A percentile compares a stretch with the other conserved stretches of the same genome.
Conservation (phyloP, 2,888 invertebrate species). For the Automeris io region DNA sequence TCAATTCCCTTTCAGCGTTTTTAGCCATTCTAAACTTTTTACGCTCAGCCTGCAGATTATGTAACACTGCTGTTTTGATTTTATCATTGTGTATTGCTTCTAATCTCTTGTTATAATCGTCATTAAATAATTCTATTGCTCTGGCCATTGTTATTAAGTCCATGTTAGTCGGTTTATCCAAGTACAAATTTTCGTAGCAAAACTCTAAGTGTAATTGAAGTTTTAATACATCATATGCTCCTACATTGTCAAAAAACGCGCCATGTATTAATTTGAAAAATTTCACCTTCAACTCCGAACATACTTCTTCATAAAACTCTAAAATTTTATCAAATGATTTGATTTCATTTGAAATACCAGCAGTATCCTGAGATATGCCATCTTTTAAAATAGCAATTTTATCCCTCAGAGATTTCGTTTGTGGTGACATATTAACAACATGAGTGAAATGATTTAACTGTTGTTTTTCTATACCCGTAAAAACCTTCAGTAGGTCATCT, state of each 20-base stretch:
- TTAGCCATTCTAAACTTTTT: conserved; percentile 69
- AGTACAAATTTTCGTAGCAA: conserved; percentile 77
- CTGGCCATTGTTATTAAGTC: conserved; percentile 75
- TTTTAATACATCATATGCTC: conserved; percentile 74
- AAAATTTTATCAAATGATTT: conserved; percentile 37
- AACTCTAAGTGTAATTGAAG: conserved; percentile 79
- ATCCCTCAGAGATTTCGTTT: conserved; percentile 63
- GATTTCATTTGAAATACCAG: conserved; percentile 35
- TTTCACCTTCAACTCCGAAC: conserved; percentile 64
- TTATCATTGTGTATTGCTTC: conserved; percentile 74
- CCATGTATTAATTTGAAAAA: conserved; percentile 75
- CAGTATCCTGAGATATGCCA: conserved; percentile 44
- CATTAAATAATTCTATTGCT: conserved; percentile 75
- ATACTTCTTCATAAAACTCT: conserved; percentile 67
- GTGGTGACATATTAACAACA: conserved; percentile 74
- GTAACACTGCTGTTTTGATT: conserved; percentile 68
- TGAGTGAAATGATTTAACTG: conserved; percentile 80
- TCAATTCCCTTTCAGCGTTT: conserved; percentile 76
- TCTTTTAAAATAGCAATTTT: conserved; percentile 62
- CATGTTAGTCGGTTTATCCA: conserved; percentile 76
- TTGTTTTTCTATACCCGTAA: conserved; percentile 78
- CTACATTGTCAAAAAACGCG: conserved; percentile 74
- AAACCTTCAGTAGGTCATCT: conserved; percentile 72
- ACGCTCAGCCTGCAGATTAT: conserved; percentile 69
- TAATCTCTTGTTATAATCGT: conserved; percentile 64